Base-by-base conservation (phyloP, 2,888 invertebrate species). In the Mythimna ferrago region DNA sequence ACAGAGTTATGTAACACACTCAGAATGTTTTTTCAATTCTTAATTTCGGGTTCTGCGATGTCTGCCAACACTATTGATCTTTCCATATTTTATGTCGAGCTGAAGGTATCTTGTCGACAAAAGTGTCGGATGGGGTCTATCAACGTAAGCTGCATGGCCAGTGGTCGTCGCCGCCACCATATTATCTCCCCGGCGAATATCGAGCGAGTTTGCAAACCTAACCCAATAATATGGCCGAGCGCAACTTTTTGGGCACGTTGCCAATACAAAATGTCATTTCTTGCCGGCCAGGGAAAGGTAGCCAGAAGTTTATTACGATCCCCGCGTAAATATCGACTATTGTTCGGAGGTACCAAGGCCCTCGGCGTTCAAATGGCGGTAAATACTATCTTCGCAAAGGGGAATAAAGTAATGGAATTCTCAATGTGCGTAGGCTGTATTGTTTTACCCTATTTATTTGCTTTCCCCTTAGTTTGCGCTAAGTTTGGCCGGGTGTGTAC, bases 231-330 rank as follows among this genome's bases (percentile, higher is more conserved):
- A 87, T 86, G 74, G 82, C 81, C 78, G 73, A 78, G 77, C 72
- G 79, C 85, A 87, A 80, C 79, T 89, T 89, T 79, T 89, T 90
- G 79, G 92, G 92, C 91, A 86, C 76, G 54, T 51, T 87, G 92
- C 92, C 92, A 92, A 91, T 81, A 85, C 85, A 80, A 78, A 82
- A 79, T 85, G 84, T 76, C 82, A 86, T 87, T 85, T 86, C 86
- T 88, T 85, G 80, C 77, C 78, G 78, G 83, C 83, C 80, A 72
- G 82, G 76, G 69, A 81, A 76, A 84, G 76, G 83, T 85, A 82
- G 78, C 77, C 76, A 81, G 76, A 80, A 84, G 71, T 86, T 80
- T 76, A 82, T 76, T 73, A 75, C 71, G 73, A 61, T 75, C 66
- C 66, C 71, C 68, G 71, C 78, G 73, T 81, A 82, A 83, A 84